These are phyloP conservation scores for Actinostola sp. DNA, from an alignment of 92 coral and sea anemone genomes.

Conservation along the genomic window DNA sequence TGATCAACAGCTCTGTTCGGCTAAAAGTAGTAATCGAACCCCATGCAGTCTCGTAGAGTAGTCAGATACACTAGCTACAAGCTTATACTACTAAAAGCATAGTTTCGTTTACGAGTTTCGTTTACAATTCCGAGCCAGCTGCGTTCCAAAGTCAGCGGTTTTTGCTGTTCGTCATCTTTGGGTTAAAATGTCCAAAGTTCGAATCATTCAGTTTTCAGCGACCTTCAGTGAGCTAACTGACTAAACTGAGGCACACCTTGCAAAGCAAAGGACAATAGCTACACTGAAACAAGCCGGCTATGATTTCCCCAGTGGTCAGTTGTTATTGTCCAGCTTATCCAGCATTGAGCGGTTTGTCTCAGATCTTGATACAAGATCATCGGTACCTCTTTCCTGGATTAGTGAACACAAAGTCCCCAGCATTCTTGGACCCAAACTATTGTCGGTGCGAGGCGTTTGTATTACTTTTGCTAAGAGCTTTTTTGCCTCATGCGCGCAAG, in stretches of 20 bases:
- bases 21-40: neutral
- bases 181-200: too few relatives aligned
- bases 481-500: neutral
- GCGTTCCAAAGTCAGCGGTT: too few relatives aligned
- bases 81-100: too few relatives aligned
- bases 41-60: neutral
- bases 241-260: too few relatives aligned
- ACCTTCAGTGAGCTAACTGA: too few relatives aligned
- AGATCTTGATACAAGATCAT: constrained; percentile 2
- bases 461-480: neutral
- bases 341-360: neutral
- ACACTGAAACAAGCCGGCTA: too few relatives aligned
- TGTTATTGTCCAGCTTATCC: neutral
- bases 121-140: too few relatives aligned
- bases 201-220: too few relatives aligned
- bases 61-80: too few relatives aligned
- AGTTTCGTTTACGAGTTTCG: too few relatives aligned
- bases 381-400: constrained; percentile 21
- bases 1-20: neutral
- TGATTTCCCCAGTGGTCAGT: neutral
- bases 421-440: neutral
- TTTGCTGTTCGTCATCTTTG: too few relatives aligned
- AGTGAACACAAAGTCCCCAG: constrained; percentile 2
- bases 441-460: neutral
- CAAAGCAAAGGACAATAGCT: too few relatives aligned